phyloP scores from a whole-genome alignment of 2,113 vertebrate genomes.

The Catharus fuscescens region DNA sequence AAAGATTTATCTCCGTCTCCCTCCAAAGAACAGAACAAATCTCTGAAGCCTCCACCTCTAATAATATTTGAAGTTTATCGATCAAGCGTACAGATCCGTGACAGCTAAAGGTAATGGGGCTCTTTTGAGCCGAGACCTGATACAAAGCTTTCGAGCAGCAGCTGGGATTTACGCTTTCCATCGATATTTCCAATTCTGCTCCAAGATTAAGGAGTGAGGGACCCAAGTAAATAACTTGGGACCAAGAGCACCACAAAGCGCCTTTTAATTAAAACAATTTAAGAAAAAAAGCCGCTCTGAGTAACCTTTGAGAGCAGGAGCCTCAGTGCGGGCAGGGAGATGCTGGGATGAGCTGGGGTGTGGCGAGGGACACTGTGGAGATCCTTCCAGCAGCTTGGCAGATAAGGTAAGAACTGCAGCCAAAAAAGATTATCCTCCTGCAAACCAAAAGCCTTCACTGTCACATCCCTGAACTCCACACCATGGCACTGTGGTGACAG shows the following conservation, averaged over 20 bases:
- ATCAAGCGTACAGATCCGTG: slow-evolving; percentile 89
- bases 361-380: not conserved
- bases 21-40: slow-evolving; percentile 85
- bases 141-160: slow-evolving; percentile 81
- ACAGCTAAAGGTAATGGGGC: slow-evolving; percentile 88
- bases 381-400: not conserved
- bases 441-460: not conserved
- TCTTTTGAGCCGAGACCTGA: slow-evolving; percentile 81
- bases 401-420: not conserved
- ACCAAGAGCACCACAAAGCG: slow-evolving; percentile 36
- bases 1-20: slow-evolving; percentile 89
- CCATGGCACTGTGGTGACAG: not conserved
- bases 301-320: not conserved
- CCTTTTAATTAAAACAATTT: slow-evolving; percentile 74
- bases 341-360: not conserved
- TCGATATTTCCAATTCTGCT: slow-evolving; percentile 86
- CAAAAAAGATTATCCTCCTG: not conserved
- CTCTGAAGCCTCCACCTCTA: slow-evolving; percentile 87
- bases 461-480: not conserved
- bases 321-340: not conserved
- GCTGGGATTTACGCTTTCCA: slow-evolving; percentile 83
- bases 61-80: slow-evolving; percentile 93
- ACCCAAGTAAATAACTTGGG: slow-evolving; percentile 64
- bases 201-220: slow-evolving; percentile 78
- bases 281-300: not conserved